Percentiles rank a stretch among this genome's conserved stretches.
phyloP scores from a whole-genome alignment of 2,113 vertebrate species.

The Eupsittula cactorum region DNA sequence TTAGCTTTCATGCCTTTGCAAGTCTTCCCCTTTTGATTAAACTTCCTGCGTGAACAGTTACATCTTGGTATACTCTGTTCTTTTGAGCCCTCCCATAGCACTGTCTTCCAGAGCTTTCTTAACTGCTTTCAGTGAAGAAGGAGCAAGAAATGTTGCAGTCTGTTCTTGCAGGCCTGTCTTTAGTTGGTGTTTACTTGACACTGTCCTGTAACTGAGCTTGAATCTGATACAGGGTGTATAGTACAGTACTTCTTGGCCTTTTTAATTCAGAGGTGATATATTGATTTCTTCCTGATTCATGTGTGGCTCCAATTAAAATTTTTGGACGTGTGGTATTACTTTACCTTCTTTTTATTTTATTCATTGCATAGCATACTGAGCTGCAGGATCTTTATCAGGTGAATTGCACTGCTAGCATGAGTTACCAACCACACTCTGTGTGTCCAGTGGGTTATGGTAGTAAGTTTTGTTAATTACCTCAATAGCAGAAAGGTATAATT shows the following conservation, averaged over 20 bases:
- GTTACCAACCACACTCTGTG: fast-evolving
- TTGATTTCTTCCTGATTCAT: background rate
- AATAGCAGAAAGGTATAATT: background rate
- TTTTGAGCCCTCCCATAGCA: background rate
- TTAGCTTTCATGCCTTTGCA: background rate
- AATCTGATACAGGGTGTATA: background rate
- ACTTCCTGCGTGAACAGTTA: background rate
- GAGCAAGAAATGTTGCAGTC: background rate
- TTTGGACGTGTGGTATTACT: background rate
- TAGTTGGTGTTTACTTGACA: background rate
- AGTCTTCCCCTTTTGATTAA: background rate
- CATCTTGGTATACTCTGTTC: background rate
- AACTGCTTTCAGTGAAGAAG: background rate
- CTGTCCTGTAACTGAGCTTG: background rate
- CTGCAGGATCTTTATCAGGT: background rate
- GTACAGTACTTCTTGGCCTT: background rate
- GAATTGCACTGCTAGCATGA: background rate
- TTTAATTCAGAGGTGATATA: background rate
- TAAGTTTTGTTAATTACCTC: background rate
- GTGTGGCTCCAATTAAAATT: background rate
- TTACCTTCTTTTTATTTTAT: background rate
- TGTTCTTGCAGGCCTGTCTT: background rate
- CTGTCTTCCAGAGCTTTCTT: background rate
- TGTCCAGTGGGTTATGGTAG: background rate
- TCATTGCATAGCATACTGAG: background rate